Conservation (phyloP, 1,140 invertebrate genomes). For the Dufourea novaeangliae region DNA sequence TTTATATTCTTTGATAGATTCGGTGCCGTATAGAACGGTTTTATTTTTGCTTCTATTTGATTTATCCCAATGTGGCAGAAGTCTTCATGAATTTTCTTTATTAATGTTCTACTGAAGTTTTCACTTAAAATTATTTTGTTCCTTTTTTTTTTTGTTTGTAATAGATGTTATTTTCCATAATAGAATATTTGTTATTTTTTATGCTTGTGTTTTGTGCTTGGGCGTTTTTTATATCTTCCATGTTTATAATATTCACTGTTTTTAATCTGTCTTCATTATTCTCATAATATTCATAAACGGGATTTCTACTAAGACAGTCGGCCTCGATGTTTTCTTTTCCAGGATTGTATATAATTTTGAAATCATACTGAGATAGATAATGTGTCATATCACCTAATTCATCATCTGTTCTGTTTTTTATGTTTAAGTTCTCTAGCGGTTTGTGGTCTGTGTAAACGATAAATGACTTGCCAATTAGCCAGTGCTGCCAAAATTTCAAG, state of each 20-base stretch:
- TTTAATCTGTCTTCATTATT: not conserved
- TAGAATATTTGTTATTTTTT: not conserved
- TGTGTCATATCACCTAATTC: constrained; percentile 19
- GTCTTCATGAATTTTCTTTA: not conserved
- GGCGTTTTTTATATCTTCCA: constrained; percentile 3
- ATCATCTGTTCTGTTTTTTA: not conserved
- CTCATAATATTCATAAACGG: not conserved
- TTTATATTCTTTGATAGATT: constrained; percentile 25
- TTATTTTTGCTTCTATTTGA: constrained; percentile 35
- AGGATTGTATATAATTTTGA: constrained; percentile 2
- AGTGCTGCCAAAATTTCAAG: not conserved
- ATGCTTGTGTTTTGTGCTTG: not conserved
- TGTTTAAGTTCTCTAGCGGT: not conserved
- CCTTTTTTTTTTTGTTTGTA: constrained; percentile 25
- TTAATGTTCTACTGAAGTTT: not conserved
- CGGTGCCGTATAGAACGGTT: constrained; percentile 8
- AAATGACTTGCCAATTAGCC: not conserved
- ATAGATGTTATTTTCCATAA: constrained; percentile 9
- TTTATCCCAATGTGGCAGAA: constrained; percentile 31
- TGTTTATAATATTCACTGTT: constrained; percentile 5
- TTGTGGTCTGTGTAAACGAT: not conserved
- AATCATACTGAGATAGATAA: constrained; percentile 28
- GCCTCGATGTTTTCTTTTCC: constrained; percentile 20
- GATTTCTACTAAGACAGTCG: constrained; percentile 25
- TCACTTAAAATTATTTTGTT: constrained; percentile 31